Evolutionary conservation across 2,797 vertebrate genomes (phyloP), one percentile per base, ranked within the genome.

Genomic region (Danionella dracula): DNA sequence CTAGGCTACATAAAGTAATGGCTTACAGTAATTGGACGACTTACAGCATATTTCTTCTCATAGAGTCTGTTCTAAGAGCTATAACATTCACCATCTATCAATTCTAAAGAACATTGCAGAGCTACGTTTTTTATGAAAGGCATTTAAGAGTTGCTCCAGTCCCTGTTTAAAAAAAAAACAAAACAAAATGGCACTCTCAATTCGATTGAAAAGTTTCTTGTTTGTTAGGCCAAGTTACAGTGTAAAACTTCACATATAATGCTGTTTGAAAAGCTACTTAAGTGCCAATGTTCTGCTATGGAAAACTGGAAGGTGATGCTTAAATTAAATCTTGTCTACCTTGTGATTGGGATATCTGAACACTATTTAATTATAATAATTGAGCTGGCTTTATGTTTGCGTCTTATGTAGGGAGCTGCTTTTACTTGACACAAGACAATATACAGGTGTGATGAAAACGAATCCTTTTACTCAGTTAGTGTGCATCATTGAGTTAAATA

Each of bases 291-390:
- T 53, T 46, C 46, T n/a, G 53, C 60, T 32, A 37, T 53, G 48
- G 60, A 63, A 59, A 61, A 60, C 70, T 23, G 27, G 70, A 19
- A 4, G 7, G 49, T 61, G 70, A 66, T 37, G 51, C 7, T 27
- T 31, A 27, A 15, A 40, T 48, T 32, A 64, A 40, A 3, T 15
- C 15, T 32, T 63, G 70, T 61, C 15, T 71, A 55, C 55, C 49
- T 35, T 48, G 48, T 54, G 35, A 55, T 40, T 49, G 34, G 37
- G 11, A 45, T 21, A 41, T 38, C 27, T 19, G 27, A 16, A 40
- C 44, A 19, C 32, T 1, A 6, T 41, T 44, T 44, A 44, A 34
- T 8, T 59, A 12, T n/a, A n/a, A n/a, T n/a, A n/a, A n/a, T n/a
- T n/a, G n/a, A n/a, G n/a, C n/a, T n/a, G n/a, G n/a, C n/a, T n/a